Conservation (phyloP, 2,888 invertebrate species). For the Sturmia bella region DNA sequence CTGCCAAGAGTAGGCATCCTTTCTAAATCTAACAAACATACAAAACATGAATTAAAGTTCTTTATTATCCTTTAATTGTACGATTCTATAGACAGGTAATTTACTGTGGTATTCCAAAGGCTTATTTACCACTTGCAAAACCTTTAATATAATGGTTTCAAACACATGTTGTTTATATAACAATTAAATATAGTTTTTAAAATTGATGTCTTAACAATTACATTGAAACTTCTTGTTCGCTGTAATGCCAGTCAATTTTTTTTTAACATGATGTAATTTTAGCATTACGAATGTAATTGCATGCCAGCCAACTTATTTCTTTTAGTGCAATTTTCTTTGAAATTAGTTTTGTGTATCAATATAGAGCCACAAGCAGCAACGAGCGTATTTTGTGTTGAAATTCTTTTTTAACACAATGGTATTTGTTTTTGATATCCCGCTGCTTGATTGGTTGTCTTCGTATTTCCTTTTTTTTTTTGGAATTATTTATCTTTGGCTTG, state of each 20-base stretch:
- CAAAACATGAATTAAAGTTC: conserved; percentile 38
- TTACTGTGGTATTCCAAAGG: neutral
- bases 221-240: neutral
- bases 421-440: conserved; percentile 48
- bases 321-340: conserved; percentile 30
- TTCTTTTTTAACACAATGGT: neutral
- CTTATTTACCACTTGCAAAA: neutral
- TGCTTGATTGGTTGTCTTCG: conserved; percentile 3
- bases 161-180: conserved; percentile 49
- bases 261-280: conserved; percentile 66
- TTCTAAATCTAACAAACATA: neutral
- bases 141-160: conserved; percentile 1
- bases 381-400: neutral
- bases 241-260: conserved; percentile 54
- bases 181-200: conserved; percentile 38
- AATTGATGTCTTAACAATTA: conserved; percentile 30
- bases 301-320: conserved; percentile 13
- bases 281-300: conserved; percentile 46
- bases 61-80: conserved; percentile 36
- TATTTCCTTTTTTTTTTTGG: conserved; percentile 28
- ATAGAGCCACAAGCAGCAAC: neutral
- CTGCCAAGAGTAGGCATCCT: too few relatives aligned
- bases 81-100: conserved; percentile 31
- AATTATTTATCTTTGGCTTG: conserved; percentile 18
- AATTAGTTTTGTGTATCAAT: conserved; percentile 22